Conservation (phyloP, 2,113 vertebrate genomes). For the Oophaga pumilio region DNA sequence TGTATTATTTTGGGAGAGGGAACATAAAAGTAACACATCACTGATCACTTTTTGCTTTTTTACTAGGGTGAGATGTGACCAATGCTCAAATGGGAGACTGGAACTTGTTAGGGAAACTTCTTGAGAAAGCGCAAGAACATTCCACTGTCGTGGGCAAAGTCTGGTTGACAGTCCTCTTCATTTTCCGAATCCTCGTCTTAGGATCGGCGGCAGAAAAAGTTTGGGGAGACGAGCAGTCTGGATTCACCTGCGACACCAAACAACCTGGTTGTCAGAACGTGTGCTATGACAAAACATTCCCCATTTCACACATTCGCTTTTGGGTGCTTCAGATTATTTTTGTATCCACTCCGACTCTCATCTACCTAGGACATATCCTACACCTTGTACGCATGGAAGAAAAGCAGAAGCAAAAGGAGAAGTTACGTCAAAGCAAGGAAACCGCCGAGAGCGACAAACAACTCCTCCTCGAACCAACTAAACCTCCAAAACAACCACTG, state of each 20-base stretch:
- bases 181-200: conserved; percentile 96
- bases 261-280: conserved; percentile 88
- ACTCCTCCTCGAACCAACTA: conserved; percentile 62
- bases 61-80: conserved; percentile 59
- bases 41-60: conserved; percentile 37
- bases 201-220: conserved; percentile 83
- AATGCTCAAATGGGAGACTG: conserved; percentile 79
- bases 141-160: conserved; percentile 94
- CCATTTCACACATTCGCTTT: conserved; percentile 89
- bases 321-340: conserved; percentile 95
- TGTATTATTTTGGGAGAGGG: too few species aligned
- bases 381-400: conserved; percentile 84
- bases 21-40: neutral
- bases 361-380: conserved; percentile 87
- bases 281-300: conserved; percentile 87
- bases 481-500: conserved; percentile 61
- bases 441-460: conserved; percentile 62
- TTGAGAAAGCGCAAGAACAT: conserved; percentile 87
- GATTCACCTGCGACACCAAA: conserved; percentile 87
- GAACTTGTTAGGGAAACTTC: conserved; percentile 82
- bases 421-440: neutral
- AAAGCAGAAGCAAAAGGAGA: conserved; percentile 72
- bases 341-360: conserved; percentile 84
- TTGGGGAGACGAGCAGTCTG: conserved; percentile 84
- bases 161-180: conserved; percentile 98